Conservation (phyloP, 2,797 vertebrate species). For the Bryconaethiops microstoma region DNA sequence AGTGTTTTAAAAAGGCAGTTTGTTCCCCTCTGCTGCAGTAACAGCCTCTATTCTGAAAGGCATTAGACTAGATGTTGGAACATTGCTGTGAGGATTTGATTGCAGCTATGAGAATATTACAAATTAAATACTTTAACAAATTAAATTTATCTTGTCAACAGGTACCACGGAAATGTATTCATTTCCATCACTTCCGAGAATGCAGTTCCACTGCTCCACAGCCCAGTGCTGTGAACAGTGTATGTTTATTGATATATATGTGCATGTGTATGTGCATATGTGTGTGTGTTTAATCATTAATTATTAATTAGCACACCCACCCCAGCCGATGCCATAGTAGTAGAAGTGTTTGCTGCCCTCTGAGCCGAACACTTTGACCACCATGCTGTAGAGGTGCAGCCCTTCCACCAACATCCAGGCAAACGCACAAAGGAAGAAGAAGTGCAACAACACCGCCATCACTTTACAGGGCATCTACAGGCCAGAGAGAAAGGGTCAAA, state of each 20-base stretch:
- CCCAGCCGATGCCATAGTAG: slow-evolving; percentile 96
- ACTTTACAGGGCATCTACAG: slow-evolving; percentile 87
- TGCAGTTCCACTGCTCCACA: no score
- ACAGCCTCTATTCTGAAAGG: not conserved
- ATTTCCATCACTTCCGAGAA: no score
- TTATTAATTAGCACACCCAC: slow-evolving; percentile 70
- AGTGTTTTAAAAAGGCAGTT: not conserved
- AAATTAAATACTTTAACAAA: no score
- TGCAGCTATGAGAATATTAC: not conserved
- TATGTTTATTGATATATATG: not conserved
- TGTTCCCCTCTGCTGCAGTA: not conserved
- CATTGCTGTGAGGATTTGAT: no score
- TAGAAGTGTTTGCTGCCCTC: slow-evolving; percentile 93
- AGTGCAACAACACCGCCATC: slow-evolving; percentile 90
- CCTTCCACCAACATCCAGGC: slow-evolving; percentile 99
- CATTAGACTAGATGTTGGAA: no score
- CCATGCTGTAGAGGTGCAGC: slow-evolving; percentile 97
- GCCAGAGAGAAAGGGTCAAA: slow-evolving; percentile 16
- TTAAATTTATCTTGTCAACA: no score
- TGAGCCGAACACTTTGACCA: slow-evolving; percentile 95
- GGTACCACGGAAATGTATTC: no score
- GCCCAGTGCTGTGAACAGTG: no score
- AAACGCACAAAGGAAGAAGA: slow-evolving; percentile 94
- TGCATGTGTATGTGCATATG: not conserved
- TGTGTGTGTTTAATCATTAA: not conserved